Conservation (phyloP, 2,888 invertebrate species). For the Xestia c-nigrum region DNA sequence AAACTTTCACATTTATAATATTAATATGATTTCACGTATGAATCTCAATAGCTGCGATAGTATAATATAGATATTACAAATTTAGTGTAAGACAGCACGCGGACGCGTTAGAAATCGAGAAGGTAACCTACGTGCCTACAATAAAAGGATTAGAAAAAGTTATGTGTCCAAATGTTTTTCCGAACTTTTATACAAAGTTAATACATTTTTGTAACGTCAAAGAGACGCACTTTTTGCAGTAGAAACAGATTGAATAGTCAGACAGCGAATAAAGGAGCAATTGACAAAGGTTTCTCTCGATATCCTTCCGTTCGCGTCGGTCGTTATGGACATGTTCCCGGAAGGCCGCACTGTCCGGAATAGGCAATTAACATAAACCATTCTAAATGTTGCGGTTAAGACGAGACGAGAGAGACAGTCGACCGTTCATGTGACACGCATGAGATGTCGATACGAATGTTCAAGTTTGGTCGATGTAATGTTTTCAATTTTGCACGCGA, state of each 20-base stretch:
- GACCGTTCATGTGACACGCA: slow-evolving; percentile 14
- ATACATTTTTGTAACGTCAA: neutral
- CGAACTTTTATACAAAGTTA: neutral
- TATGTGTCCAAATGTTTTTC: neutral
- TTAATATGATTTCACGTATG: too few relatives aligned
- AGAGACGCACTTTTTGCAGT: neutral
- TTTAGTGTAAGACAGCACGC: too few relatives aligned
- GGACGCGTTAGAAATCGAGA: too few relatives aligned
- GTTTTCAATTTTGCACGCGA: neutral
- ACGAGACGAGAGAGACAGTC: neutral
- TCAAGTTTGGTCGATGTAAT: slow-evolving; percentile 7
- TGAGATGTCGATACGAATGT: neutral
- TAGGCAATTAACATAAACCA: slow-evolving; percentile 61
- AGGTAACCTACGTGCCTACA: neutral
- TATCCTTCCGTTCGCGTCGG: slow-evolving; percentile 2
- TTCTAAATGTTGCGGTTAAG: slow-evolving; percentile 48
- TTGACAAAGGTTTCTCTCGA: slow-evolving; percentile 6
- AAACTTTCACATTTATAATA: too few relatives aligned
- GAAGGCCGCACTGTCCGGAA: slow-evolving; percentile 18
- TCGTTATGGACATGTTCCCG: slow-evolving; percentile 24
- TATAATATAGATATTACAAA: too few relatives aligned
- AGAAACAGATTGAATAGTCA: neutral
- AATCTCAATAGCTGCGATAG: too few relatives aligned
- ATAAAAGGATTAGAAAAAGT: neutral
- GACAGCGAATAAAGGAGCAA: slow-evolving; percentile 8